Evolutionary conservation across 2,113 vertebrate genomes (phyloP), one percentile per base, ranked within the genome.

Genomic region (Lethenteron camtschaticum): DNA sequence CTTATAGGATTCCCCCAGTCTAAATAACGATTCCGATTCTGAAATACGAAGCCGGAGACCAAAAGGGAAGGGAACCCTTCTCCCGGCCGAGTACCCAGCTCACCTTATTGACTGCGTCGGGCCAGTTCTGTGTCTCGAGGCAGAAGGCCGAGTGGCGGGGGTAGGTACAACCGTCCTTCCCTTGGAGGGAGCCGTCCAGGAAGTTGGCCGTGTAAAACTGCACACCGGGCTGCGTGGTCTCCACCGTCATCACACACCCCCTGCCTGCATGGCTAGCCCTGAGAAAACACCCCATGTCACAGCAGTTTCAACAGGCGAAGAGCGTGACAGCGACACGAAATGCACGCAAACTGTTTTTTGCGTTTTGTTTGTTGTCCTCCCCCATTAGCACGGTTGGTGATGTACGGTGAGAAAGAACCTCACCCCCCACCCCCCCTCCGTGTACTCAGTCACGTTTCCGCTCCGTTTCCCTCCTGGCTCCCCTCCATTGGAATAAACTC

Each of bases 191-290:
- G 41, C 85, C 86, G 7, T 96, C 87, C 75, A 99, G 82, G 76
- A 85, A 83, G 79, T 96, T 95, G n/a, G 84, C 87, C 0, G 90
- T 99, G 74, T 99, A 96, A 74, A 99, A 89, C 77, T 96, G 94
- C 75, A 99, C 70, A 1, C 94, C 92, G 2, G 89, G 88, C 72
- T 95, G 87, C 56, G 82, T 90, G 73, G 87, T 94, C 57, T 82
- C 81, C 57, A 96, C 82, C 69, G 88, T 84, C 70, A 99, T 79
- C 11, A 82, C 74, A 74, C 88, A 81, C 24, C 94, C 87, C 0
- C 81, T 89, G 69, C 75, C 76, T 0, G 79, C 75, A 70, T 96
- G 89, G 72, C 16, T 66, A 73, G 83, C 87, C 78, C 94, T 96
- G 73, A 1, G 18, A 73, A 41, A 41, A 72, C 60, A 73, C 6